phyloP scores from a whole-genome alignment of 2,113 vertebrate species.

The Scatophagus argus region DNA sequence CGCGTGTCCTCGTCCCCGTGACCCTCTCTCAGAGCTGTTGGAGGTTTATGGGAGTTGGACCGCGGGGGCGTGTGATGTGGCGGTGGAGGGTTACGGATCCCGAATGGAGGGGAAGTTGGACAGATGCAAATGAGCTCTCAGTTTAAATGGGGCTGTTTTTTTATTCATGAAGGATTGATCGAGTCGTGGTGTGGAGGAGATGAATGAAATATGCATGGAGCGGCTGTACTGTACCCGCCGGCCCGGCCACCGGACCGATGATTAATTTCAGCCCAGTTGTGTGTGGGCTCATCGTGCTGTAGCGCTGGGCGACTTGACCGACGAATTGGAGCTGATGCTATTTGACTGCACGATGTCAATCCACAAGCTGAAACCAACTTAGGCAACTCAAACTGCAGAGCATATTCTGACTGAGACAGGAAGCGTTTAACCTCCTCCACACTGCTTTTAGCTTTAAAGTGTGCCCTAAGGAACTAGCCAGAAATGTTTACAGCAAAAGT shows the following conservation, averaged over 20 bases:
- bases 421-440: neutral
- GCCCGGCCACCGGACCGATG: neutral
- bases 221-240: slow-evolving; percentile 1
- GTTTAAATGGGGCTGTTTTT: slow-evolving; percentile 61
- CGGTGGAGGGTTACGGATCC: slow-evolving; percentile 1
- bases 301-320: neutral
- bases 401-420: neutral
- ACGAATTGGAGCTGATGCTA: neutral
- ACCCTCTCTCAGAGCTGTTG: neutral
- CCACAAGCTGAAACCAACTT: neutral
- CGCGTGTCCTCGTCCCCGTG: neutral
- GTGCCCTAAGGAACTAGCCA: neutral
- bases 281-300: neutral
- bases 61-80: neutral
- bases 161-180: slow-evolving; percentile 75
- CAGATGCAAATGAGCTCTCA: slow-evolving; percentile 52
- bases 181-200: slow-evolving; percentile 39
- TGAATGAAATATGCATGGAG: slow-evolving; percentile 65
- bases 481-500: no score
- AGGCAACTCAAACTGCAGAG: neutral
- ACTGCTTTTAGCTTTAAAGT: neutral
- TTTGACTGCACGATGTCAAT: neutral
- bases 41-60: neutral
- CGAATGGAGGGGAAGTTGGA: slow-evolving; percentile 14
- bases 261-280: slow-evolving; percentile 31